Evolutionary conservation across 2,888 invertebrate species (phyloP).

Genomic region (Drosophila vallismaia): DNA sequence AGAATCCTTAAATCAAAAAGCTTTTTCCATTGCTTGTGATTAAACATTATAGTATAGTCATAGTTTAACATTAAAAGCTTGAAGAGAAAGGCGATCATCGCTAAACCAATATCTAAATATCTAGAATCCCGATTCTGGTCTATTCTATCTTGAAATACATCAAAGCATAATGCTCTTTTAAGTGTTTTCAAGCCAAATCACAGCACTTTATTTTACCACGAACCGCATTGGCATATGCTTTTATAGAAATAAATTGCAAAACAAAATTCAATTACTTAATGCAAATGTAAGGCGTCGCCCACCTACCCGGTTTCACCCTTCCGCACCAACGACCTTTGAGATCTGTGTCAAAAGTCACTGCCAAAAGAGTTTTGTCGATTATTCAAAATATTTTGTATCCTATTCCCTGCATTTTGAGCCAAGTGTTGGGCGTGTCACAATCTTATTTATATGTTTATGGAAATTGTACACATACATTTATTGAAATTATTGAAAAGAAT

Average conservation of each 20-base stretch:
- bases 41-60: neutral
- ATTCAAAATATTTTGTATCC: constrained; percentile 65
- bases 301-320: constrained; percentile 1
- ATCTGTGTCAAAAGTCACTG: constrained; percentile 64
- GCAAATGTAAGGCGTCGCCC: constrained; percentile 65
- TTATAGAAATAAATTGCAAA: constrained; percentile 69
- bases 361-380: constrained; percentile 66
- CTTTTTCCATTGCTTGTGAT: neutral
- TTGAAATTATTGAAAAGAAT: constrained; percentile 74
- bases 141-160: neutral
- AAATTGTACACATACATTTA: constrained; percentile 36
- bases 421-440: constrained; percentile 60
- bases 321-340: constrained; percentile 19
- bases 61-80: too few species aligned
- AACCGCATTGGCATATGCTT: constrained; percentile 54
- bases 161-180: neutral
- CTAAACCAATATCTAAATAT: too few species aligned
- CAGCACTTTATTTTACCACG: constrained; percentile 9
- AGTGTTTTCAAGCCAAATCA: constrained; percentile 6
- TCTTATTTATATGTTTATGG: constrained; percentile 66
- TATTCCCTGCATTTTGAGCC: constrained; percentile 34
- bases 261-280: constrained; percentile 78
- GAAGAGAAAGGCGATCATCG: neutral
- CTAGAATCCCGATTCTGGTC: too few species aligned
- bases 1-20: neutral